Base-by-base conservation (phyloP, 2,113 vertebrate genomes). In the Pluvialis apricaria region DNA sequence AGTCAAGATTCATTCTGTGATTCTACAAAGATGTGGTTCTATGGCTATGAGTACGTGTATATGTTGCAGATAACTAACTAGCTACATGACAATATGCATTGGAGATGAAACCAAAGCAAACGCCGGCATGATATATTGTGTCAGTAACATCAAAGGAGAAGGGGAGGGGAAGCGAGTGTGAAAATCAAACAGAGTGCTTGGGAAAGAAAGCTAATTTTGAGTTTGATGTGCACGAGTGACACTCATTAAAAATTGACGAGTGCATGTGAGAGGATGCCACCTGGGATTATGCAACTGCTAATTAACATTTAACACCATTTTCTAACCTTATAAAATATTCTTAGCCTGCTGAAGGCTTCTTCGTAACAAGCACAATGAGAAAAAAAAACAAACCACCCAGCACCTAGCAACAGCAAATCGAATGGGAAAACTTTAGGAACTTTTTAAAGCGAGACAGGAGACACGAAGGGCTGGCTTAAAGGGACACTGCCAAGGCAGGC, bases 301-400 rank as follows among this genome's bases (percentile, higher is more conserved):
- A 98, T 98, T 98, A 98, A 98, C 97, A 98, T 97, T 98, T 98
- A 98, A 96, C 97, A 97, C 96, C 94, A 96, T 97, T 98, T 98
- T 96, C 97, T 97, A 98, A 97, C 94, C 96, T 94, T 84, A 97
- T 97, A 96, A 97, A 97, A 97, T 97, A 97, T 96, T 97, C 97
- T 97, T 93, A 95, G 81, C 93, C 90, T 78, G 96, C 86, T 96
- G 95, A 96, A 97, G 96, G 96, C 95, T 96, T 86, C 94, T 95
- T 97, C 85, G 18, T 92, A 97, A 97, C 97, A 97, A 95, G 88
- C 95, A 92, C 93, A 54, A 87, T 64, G 84, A 61, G 92, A 92
- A 80, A 86, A 34, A 65, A 78, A 31, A 28, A 62, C 52, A 73
- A 80, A 29, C 21, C 61, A 91, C 24, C 52, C 92, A 94, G 96